Percentiles rank a stretch among this genome's conserved stretches.
phyloP scores from a whole-genome alignment of 2,888 invertebrate genomes.

The Lochmaea capreae region DNA sequence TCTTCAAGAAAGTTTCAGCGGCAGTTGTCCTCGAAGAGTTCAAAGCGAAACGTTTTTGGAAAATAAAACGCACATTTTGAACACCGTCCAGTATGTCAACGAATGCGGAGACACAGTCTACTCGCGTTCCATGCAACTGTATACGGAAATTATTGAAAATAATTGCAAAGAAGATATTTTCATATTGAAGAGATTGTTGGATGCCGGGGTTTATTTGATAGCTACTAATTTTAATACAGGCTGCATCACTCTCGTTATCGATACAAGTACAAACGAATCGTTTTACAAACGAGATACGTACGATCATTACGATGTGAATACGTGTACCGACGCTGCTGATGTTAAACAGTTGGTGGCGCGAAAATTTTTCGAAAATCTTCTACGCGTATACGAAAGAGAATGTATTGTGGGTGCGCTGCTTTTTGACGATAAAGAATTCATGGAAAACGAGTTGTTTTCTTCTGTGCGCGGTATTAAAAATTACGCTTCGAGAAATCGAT shows the following conservation, averaged over 20 bases:
- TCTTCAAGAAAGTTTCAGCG: neutral
- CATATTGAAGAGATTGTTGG: conserved; percentile 23
- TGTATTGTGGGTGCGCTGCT: conserved; percentile 40
- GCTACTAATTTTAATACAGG: conserved; percentile 27
- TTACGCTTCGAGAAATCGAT: conserved; percentile 16
- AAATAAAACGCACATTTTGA: conserved; percentile 8
- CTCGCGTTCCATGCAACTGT: neutral
- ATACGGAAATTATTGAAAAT: conserved; percentile 7
- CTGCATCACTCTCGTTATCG: conserved; percentile 28
- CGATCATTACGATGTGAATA: neutral
- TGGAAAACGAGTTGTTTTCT: conserved; percentile 37
- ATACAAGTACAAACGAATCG: neutral
- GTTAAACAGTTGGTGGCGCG: conserved; percentile 33
- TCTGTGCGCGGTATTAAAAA: neutral
- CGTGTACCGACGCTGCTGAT: conserved; percentile 5
- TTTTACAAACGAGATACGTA: neutral
- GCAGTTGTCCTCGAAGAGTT: neutral
- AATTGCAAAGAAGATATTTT: conserved; percentile 18
- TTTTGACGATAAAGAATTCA: conserved; percentile 43
- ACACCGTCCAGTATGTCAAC: neutral
- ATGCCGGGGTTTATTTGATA: conserved; percentile 19
- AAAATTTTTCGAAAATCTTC: conserved; percentile 46
- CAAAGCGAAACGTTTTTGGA: conserved; percentile 5
- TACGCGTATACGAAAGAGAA: conserved; percentile 48
- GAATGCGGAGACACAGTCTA: neutral